A percentile compares a stretch with the other conserved stretches of the same genome.
phyloP scores from a whole-genome alignment of 2,888 invertebrate species.

The Prosapia bicincta region DNA sequence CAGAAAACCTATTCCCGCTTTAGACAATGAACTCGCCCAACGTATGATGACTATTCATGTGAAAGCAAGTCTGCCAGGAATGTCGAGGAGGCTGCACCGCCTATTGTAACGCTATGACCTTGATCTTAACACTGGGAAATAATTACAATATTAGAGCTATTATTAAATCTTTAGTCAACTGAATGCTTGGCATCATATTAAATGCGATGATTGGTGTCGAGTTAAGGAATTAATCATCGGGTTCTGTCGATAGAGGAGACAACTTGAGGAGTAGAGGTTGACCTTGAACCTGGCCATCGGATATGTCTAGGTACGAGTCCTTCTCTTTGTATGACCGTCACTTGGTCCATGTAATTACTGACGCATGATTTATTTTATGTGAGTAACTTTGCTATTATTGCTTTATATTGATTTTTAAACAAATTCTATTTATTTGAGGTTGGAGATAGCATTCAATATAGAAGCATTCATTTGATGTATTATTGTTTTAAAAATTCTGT shows the following conservation, averaged over 20 bases:
- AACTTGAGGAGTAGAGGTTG: background rate
- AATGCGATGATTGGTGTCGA: background rate
- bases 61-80: background rate
- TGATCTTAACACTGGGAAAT: background rate
- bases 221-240: background rate
- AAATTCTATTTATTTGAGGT: no score
- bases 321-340: no score
- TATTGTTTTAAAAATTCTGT: no score
- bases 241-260: background rate
- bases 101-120: background rate
- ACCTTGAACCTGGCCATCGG: background rate
- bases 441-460: no score
- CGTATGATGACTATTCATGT: background rate
- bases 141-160: background rate
- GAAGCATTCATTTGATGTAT: no score
- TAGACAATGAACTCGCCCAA: background rate
- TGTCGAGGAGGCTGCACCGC: background rate
- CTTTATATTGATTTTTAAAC: no score
- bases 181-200: background rate
- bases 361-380: no score
- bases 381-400: no score
- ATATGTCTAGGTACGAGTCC: background rate
- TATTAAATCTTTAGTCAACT: slow-evolving; percentile 2
- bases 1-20: background rate
- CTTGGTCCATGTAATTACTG: no score